Evolutionary conservation across 2,797 vertebrate genomes (phyloP).

Genomic region (Leontocebus nigricollis): DNA sequence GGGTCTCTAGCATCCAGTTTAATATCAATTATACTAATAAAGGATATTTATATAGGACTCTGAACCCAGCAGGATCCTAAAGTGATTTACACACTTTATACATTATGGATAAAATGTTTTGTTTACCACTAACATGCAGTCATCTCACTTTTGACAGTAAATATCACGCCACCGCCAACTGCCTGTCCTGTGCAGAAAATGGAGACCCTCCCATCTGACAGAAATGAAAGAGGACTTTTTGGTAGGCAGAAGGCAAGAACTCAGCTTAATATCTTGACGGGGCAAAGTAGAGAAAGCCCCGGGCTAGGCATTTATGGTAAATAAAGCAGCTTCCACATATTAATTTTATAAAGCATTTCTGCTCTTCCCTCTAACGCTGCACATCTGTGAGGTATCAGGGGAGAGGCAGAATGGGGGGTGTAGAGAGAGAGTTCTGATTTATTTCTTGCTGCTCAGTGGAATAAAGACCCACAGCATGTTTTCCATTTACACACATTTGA

Average conservation of each 20-base stretch:
- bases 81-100: conserved; percentile 62
- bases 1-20: conserved; percentile 66
- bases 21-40: conserved; percentile 70
- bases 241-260: conserved; percentile 54
- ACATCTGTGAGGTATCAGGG: conserved; percentile 73
- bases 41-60: conserved; percentile 70
- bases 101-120: conserved; percentile 44
- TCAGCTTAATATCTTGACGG: conserved; percentile 24
- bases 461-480: conserved; percentile 75
- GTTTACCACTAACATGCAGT: conserved; percentile 12
- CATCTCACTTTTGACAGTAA: neutral
- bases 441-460: conserved; percentile 74
- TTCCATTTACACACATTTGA: conserved; percentile 77
- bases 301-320: conserved; percentile 72
- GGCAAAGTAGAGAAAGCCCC: conserved; percentile 66
- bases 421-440: conserved; percentile 68
- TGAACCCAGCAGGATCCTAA: conserved; percentile 58
- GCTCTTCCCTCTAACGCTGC: conserved; percentile 52
- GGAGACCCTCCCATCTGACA: conserved; percentile 36
- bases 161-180: neutral
- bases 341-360: conserved; percentile 62
- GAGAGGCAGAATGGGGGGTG: conserved; percentile 42
- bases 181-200: neutral
- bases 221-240: conserved; percentile 37
- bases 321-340: conserved; percentile 70